These are phyloP conservation scores for Nomada ferruginata DNA, from an alignment of 2,888 invertebrate species.

Conservation along the genomic window DNA sequence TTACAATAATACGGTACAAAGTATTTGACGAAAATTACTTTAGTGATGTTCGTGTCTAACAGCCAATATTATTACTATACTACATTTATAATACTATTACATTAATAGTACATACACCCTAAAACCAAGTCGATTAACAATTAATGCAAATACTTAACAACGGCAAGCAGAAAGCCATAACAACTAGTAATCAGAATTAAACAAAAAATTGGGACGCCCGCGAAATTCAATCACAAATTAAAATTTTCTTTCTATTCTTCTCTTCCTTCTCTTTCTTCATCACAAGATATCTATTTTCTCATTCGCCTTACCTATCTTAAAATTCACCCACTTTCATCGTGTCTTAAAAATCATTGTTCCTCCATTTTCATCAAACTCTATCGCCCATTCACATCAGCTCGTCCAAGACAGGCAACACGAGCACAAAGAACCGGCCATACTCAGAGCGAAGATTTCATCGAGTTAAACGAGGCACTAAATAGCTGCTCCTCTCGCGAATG, in stretches of 20 bases:
- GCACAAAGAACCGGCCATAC: conserved; percentile 7
- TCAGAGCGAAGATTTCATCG: conserved; percentile 8
- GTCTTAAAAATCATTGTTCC: not conserved
- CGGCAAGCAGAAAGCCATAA: too few relatives aligned
- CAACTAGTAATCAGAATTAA: not conserved
- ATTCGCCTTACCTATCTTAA: not conserved
- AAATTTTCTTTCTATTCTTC: not conserved
- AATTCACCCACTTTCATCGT: not conserved
- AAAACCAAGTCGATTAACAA: too few relatives aligned
- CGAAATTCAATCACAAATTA: not conserved
- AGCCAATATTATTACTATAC: too few relatives aligned
- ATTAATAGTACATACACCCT: too few relatives aligned
- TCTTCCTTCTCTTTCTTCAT: not conserved
- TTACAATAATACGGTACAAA: not conserved
- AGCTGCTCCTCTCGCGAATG: not conserved
- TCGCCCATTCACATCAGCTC: not conserved
- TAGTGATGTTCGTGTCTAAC: too few relatives aligned
- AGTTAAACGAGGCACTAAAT: conserved; percentile 41
- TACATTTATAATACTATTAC: too few relatives aligned
- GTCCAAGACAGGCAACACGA: not conserved
- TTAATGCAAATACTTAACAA: too few relatives aligned
- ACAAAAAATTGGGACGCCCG: not conserved
- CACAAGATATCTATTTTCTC: too few relatives aligned
- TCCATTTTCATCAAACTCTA: not conserved
- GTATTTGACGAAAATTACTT: too few relatives aligned